Percentiles rank a stretch among this genome's conserved stretches.
phyloP scores from a whole-genome alignment of 2,113 vertebrate species.

The Neolamprologus variostigma region DNA sequence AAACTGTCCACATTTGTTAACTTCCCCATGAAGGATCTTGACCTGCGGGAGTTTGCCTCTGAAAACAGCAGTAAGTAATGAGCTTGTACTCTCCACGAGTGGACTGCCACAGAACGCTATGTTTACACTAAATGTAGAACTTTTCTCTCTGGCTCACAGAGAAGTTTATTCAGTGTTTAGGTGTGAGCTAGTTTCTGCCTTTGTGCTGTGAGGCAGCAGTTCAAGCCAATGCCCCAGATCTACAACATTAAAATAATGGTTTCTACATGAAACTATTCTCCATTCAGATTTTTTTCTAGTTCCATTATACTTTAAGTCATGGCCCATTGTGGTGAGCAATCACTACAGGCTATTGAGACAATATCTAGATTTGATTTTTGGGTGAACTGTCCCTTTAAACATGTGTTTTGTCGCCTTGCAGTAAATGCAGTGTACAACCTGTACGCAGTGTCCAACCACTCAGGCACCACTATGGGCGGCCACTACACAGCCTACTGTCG shows the following conservation, averaged over 20 bases:
- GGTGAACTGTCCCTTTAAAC: not conserved
- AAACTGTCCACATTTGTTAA: conserved; percentile 96
- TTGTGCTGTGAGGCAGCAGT: not conserved
- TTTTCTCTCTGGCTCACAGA: not conserved
- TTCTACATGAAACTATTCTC: not conserved
- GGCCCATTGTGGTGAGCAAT: not conserved
- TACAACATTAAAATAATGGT: not conserved
- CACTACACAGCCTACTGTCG: conserved; percentile 98
- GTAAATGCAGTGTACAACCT: conserved; percentile 91
- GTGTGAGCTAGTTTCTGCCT: not conserved
- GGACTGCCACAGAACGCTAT: not conserved
- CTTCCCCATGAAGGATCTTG: conserved; percentile 93
- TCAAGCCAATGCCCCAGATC: not conserved
- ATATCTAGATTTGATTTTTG: not conserved
- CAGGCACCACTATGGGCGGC: conserved; percentile 97
- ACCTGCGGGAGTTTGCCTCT: conserved; percentile 91
- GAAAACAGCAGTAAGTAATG: conserved; percentile 88
- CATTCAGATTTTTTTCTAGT: not conserved
- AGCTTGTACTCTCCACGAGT: not conserved
- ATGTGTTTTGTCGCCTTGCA: conserved; percentile 32
- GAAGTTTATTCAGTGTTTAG: not conserved
- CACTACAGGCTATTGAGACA: not conserved
- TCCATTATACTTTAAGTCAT: not conserved
- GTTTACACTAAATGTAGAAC: not conserved
- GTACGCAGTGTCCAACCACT: conserved; percentile 98